These are phyloP conservation scores for Ophion obscuratus DNA, from an alignment of 2,888 invertebrate species.

Conservation along the genomic window DNA sequence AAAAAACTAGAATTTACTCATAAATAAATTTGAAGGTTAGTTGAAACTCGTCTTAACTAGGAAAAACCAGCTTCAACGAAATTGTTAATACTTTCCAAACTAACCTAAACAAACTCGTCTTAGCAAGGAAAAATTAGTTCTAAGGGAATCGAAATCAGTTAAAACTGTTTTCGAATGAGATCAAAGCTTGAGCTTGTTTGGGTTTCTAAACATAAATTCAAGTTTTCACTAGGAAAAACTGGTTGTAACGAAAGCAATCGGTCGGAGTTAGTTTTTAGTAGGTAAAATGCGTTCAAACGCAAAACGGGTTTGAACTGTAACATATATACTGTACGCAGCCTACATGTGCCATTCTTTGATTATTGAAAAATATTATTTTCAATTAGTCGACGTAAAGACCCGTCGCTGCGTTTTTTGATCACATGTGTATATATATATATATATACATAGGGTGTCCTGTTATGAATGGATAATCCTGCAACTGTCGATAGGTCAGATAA, in stretches of 20 bases:
- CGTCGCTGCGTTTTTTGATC: neutral
- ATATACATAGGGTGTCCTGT: no score
- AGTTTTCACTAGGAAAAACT: neutral
- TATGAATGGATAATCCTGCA: no score
- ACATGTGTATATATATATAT: no score
- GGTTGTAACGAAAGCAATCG: neutral
- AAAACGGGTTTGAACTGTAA: neutral
- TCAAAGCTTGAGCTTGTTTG: no score
- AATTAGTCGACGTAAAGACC: neutral
- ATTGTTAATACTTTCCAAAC: no score
- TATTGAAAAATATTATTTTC: neutral
- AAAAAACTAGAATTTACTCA: neutral
- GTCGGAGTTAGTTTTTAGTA: neutral
- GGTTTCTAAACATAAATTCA: neutral
- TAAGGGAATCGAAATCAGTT: no score
- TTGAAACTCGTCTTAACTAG: neutral
- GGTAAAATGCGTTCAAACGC: neutral
- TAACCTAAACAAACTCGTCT: neutral
- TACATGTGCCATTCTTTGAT: neutral
- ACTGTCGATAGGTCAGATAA: no score
- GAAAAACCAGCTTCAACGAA: neutral
- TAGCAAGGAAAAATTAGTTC: neutral
- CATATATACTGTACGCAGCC: neutral
- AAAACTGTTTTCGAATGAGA: no score
- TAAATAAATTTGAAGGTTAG: neutral